Evolutionary conservation across 2,888 invertebrate species (phyloP), one percentile per base, ranked within the genome.

Genomic region (Gastrophysa polygoni): DNA sequence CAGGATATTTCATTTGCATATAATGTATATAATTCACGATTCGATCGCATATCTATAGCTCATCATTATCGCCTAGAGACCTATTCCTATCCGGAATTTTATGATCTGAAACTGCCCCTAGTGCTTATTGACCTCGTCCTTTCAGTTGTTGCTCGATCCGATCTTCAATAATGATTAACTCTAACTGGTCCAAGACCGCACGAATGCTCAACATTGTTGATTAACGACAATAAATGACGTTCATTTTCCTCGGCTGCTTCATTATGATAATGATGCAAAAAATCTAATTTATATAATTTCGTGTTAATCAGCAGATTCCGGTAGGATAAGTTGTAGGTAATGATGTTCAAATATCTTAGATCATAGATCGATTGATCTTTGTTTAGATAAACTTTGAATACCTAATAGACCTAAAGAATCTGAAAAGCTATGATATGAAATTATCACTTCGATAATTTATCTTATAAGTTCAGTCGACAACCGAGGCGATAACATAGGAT

Each of bases 251-350:
- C 4, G 3, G 10, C 8, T 32, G 14, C 38, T 38, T 38, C 14
- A 38, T 38, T 38, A 38, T 38, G 38, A 14, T 38, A 38, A 38
- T 38, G n/a, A 4, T 38, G 38, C 14, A 24, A 6, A 28, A 54
- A 54, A 54, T 54, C 16, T 14, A 54, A 54, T 54, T 17, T 24
- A 54, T 17, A 17, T 54, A 54, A 54, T 54, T 54, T 43, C 43
- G 54, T 44, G 54, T 43, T 54, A 43, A 54, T 54, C 16, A 54
- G 43, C 54, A 5, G 24, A 43, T 54, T 24, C 43, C 24, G 43
- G 20, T 14, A 10, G 28, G 54, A 21, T 38, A 52, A 34, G 38
- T 38, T n/a, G 14, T 5, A 10, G n/a, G 17, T 43, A 43, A 17
- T 43, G 29, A 54, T 54, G 14, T 38, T n/a, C 14, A 2, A 3